phyloP scores from a whole-genome alignment of 2,113 vertebrate species.

The Rhadina sibilatrix region DNA sequence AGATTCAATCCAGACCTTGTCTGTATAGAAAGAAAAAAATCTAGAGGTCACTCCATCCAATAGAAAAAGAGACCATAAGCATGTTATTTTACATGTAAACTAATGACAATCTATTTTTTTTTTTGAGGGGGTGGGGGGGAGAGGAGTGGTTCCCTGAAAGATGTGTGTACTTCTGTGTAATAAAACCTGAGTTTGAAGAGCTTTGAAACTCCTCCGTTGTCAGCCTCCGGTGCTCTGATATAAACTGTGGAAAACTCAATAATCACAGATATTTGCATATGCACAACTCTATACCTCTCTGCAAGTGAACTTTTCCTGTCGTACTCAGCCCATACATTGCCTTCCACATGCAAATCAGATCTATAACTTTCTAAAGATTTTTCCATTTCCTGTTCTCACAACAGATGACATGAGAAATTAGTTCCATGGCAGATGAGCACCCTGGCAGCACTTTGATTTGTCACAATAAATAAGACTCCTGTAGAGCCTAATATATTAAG shows the following conservation, averaged over 20 bases:
- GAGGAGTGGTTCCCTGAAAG: neutral
- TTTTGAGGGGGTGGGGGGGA: too few relatives aligned
- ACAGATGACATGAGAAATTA: neutral
- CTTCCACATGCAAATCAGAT: neutral
- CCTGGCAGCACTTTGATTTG: neutral
- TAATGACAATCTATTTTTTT: neutral
- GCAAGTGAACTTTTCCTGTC: neutral
- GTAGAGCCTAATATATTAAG: neutral
- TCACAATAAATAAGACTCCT: neutral
- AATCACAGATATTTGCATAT: too few relatives aligned
- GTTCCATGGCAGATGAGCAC: neutral
- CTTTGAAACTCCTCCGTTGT: neutral
- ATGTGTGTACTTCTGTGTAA: fast-evolving
- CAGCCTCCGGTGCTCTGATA: neutral
- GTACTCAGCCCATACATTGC: neutral
- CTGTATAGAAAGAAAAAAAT: neutral
- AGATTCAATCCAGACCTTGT: neutral
- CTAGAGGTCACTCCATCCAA: neutral
- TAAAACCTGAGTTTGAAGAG: neutral
- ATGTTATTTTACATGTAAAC: neutral
- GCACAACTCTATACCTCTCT: neutral
- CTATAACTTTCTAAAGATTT: neutral
- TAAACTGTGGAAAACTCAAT: neutral
- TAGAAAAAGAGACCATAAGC: neutral
- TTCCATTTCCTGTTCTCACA: neutral